These are phyloP conservation scores for Taphrorychus bicolor DNA, from an alignment of 2,888 invertebrate species.

Conservation along the genomic window DNA sequence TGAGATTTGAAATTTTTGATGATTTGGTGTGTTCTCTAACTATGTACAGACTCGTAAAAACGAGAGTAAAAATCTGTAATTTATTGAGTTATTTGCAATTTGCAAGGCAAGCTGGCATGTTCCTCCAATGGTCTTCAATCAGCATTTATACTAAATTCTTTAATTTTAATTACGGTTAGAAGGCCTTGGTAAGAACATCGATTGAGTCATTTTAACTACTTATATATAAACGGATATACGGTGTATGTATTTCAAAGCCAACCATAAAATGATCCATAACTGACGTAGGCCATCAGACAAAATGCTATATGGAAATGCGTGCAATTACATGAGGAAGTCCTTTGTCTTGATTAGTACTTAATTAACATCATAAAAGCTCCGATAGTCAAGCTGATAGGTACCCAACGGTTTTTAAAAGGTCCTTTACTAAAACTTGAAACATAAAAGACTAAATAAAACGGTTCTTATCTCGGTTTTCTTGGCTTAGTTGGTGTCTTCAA, in stretches of 20 bases:
- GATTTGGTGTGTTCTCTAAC: no score
- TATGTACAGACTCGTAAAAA: no score
- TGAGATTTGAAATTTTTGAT: no score
- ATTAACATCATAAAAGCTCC: not conserved
- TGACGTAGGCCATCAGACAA: constrained; percentile 8
- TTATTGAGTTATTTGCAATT: no score
- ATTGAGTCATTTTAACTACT: not conserved
- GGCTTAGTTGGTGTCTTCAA: no score
- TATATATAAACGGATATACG: constrained; percentile 3
- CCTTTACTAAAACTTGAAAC: no score
- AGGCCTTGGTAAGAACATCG: not conserved
- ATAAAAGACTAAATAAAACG: no score
- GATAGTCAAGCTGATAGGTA: not conserved
- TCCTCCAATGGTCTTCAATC: no score
- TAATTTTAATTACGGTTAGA: not conserved
- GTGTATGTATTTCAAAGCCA: not conserved
- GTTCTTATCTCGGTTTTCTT: no score
- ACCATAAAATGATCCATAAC: constrained; percentile 8
- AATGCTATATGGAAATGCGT: constrained; percentile 1
- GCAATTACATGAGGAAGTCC: not conserved
- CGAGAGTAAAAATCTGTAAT: no score
- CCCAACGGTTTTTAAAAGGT: no score
- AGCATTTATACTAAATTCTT: not conserved
- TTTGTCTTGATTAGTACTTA: not conserved
- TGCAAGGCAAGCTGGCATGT: no score